phyloP scores from a whole-genome alignment of 2,113 vertebrate species.

The Anhinga rufa region DNA sequence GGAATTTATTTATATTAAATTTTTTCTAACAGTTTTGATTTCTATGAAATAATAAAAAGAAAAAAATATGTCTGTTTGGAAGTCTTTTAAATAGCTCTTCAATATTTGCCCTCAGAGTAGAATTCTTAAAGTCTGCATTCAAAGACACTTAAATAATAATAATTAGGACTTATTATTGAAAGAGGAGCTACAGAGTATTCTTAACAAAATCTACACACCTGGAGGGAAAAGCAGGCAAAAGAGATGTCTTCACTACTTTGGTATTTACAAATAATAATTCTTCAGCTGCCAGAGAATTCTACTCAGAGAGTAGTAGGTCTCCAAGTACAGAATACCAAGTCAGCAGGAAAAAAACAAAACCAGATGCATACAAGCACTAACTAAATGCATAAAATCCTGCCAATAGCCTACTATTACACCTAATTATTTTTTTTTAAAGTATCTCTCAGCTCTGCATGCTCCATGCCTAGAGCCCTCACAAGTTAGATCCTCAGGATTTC shows the following conservation, averaged over 20 bases:
- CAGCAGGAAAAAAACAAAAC: background rate
- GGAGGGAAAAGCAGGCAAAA: background rate
- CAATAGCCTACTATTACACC: background rate
- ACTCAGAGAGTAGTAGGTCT: background rate
- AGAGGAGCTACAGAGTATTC: background rate
- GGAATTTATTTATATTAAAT: background rate
- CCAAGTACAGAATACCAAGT: background rate
- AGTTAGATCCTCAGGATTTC: background rate
- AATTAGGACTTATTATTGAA: background rate
- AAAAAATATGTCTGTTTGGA: background rate
- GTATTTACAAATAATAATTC: background rate
- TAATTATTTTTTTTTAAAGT: background rate
- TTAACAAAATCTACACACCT: background rate
- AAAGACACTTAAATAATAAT: background rate
- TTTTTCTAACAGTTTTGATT: background rate
- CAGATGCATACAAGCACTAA: background rate
- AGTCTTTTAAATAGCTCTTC: background rate
- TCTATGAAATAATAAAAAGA: background rate
- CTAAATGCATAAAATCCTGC: background rate
- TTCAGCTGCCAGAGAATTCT: background rate
- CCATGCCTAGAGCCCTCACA: background rate
- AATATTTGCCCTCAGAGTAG: background rate
- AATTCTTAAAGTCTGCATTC: background rate
- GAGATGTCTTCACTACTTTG: background rate
- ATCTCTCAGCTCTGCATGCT: background rate